Evolutionary conservation across 2,888 invertebrate genomes (phyloP), one percentile per base, ranked within the genome.

Genomic region (Plemyria rubiginata): DNA sequence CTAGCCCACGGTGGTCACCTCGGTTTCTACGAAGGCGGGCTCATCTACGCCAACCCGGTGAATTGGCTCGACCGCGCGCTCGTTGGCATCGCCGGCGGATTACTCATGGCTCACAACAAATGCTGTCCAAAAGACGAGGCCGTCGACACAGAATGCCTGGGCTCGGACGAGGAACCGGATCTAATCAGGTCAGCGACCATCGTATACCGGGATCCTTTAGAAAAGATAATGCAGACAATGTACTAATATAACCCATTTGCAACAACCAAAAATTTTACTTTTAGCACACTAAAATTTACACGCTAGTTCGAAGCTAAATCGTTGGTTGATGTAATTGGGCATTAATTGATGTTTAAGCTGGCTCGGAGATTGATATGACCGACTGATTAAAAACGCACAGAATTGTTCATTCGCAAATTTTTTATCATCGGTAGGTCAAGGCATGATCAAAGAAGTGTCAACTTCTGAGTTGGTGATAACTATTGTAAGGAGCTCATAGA

Each of bases 1-100:
- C 90, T 98, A 28, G 96, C 97, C 9, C 98, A 98, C 84, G 99
- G 99, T 11, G 99, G 99, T 4, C 99, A 99, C 88, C 93, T 99
- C 70, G 99, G 98, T 16, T 99, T 98, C 88, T 98, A 98, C 84
- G 98, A 99, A 88, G 98, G 98, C 9, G 98, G 98, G 15, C 87
- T 96, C 29, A 81, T 98, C 0, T 96, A 97, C 85, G 98, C 98
- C 0, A 96, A 97, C 81, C 96, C 97, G 0, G 96, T 98, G 61
- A 98, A 98, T 63, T 99, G 99, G 99, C 90, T 98, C 65, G 98
- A 99, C 90, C 95, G 97, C 49, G 95, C 97, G 0, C 90, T 98
- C n/a, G 96, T 98, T 0, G 95, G 97, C 1, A 92, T 97, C 64
- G 95, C 96, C 0, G 96, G 96, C 11, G 96, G 96, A 1, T 82